Evolutionary conservation across 2,797 vertebrate genomes (phyloP).

Genomic region (Macropodus opercularis): DNA sequence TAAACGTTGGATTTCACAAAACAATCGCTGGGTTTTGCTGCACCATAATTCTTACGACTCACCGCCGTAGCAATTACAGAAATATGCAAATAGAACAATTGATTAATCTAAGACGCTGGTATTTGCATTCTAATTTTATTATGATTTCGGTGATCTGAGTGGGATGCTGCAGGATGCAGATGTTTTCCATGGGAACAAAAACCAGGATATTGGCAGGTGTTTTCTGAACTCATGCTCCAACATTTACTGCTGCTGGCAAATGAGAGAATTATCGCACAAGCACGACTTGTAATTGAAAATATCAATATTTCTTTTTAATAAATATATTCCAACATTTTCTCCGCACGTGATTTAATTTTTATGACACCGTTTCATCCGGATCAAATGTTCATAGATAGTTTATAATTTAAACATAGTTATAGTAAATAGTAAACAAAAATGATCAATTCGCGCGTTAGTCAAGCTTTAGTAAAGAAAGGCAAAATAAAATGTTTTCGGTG

Average conservation of each 20-base stretch:
- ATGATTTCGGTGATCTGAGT: slow-evolving; percentile 12
- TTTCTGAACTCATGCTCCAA: slow-evolving; percentile 6
- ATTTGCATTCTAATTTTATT: slow-evolving; percentile 27
- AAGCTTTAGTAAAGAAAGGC: background rate
- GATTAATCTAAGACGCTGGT: slow-evolving; percentile 7
- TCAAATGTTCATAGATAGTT: background rate
- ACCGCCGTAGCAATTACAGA: slow-evolving; percentile 9
- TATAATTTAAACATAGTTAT: background rate
- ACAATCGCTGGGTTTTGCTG: background rate
- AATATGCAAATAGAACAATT: slow-evolving; percentile 15
- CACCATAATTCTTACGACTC: background rate
- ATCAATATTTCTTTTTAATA: background rate
- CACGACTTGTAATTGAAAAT: background rate
- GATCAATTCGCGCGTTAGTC: background rate
- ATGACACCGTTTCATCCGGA: accelerated
- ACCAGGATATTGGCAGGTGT: slow-evolving; percentile 37
- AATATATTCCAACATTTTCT: background rate
- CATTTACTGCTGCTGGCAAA: background rate
- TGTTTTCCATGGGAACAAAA: slow-evolving; percentile 30
- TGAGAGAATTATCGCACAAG: background rate
- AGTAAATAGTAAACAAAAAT: background rate
- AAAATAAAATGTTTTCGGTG: background rate
- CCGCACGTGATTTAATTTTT: background rate
- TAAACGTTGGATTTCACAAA: slow-evolving; percentile 8
- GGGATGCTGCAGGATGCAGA: slow-evolving; percentile 29